These are phyloP conservation scores for Antheraea pernyi DNA, from an alignment of 1,140 invertebrate species.

Conservation along the genomic window DNA sequence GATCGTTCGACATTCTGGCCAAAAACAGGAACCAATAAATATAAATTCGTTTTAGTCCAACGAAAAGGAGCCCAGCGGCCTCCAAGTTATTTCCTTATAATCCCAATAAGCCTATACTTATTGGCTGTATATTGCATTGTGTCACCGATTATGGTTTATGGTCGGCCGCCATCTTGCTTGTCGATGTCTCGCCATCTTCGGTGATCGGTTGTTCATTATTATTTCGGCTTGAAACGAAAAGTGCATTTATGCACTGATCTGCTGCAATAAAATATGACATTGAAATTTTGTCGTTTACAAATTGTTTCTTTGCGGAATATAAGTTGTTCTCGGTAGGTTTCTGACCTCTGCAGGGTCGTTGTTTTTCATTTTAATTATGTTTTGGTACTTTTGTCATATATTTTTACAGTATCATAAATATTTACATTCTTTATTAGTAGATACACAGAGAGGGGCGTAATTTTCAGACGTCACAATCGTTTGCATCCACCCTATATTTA, in stretches of 20 bases:
- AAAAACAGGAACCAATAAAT: constrained; percentile 56
- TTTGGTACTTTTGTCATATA: no score
- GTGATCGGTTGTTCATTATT: constrained; percentile 42
- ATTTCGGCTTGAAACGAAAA: constrained; percentile 44
- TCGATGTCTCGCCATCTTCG: constrained; percentile 39
- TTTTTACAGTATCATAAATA: no score
- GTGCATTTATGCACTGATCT: constrained; percentile 45
- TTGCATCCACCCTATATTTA: no score
- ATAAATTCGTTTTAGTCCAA: constrained; percentile 22
- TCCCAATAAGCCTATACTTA: constrained; percentile 54
- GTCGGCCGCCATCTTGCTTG: constrained; percentile 36
- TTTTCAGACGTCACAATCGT: no score
- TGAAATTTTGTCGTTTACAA: neutral
- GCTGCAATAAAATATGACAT: constrained; percentile 27
- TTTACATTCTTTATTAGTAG: no score
- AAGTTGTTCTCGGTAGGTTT: neutral
- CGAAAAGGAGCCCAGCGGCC: constrained; percentile 24
- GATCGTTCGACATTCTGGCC: constrained; percentile 27
- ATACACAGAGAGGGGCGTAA: no score
- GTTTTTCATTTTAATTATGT: neutral
- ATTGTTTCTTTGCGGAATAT: neutral
- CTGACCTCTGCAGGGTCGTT: neutral
- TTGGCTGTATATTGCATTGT: constrained; percentile 50
- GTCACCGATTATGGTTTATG: constrained; percentile 43
- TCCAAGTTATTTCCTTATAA: constrained; percentile 58